Percentiles rank a stretch among this genome's conserved stretches.
Evolutionary conservation across 2,113 vertebrate genomes (phyloP).

Genomic region (Neotragus moschatus): DNA sequence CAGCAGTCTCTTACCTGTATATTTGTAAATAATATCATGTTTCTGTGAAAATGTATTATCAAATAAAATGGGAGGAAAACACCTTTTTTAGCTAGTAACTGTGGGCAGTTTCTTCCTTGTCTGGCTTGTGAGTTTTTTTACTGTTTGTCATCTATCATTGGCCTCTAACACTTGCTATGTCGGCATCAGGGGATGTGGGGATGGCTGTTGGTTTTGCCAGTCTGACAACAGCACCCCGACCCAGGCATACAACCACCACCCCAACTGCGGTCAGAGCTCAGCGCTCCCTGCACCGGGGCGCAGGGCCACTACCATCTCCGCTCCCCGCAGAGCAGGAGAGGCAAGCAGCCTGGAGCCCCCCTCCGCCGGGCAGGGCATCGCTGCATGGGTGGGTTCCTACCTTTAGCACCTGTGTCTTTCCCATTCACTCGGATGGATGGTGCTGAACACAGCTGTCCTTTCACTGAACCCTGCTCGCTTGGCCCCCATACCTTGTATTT

Average conservation of each 20-base stretch:
- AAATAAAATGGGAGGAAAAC: constrained; percentile 80
- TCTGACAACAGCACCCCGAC: not conserved
- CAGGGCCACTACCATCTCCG: rapidly evolving
- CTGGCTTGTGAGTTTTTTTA: not conserved
- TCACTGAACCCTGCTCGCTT: not conserved
- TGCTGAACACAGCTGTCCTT: not conserved
- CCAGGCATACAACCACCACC: not conserved
- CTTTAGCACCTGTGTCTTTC: too few relatives aligned
- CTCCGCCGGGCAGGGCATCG: rapidly evolving
- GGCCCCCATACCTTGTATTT: too few relatives aligned
- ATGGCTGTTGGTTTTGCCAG: not conserved
- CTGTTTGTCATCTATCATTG: rapidly evolving
- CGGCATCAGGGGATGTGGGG: rapidly evolving
- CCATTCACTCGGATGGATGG: not conserved
- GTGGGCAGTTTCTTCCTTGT: constrained; percentile 22
- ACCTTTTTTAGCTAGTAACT: constrained; percentile 78
- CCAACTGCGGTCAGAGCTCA: not conserved
- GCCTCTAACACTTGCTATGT: rapidly evolving
- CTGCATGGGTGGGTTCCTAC: not conserved
- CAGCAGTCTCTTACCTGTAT: constrained; percentile 81
- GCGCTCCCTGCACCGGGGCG: not conserved
- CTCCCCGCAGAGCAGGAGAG: not conserved
- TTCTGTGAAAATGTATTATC: constrained; percentile 84
- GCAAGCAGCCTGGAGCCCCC: not conserved
- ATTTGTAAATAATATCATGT: constrained; percentile 88